Evolutionary conservation across 30 jellyfish, hydroid and myxozoan genomes (phyloP), one percentile per base, ranked within the genome.

Genomic region (Haliclystus octoradiatus): DNA sequence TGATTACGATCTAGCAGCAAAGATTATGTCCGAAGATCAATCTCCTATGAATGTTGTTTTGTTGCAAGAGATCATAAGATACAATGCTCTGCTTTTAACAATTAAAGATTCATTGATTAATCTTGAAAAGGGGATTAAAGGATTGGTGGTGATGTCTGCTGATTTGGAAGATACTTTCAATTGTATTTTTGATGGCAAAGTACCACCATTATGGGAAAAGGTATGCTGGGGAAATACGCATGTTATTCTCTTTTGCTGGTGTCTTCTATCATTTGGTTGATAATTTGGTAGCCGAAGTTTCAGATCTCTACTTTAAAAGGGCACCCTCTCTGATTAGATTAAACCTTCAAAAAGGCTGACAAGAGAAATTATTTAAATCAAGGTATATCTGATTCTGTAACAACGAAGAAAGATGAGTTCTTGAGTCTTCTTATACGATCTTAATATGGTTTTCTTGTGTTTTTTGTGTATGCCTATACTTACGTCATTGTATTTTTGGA

Each of bases 151-250:
- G 30, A 88, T 88, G 97, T 88, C 97, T 31, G 66, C 97, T 12
- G 94, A 88, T 27, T 77, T 88, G 65, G 97, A 88, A 62, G 80
- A 80, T 62, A 88, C 94, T 1, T 88, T 88, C 69, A 77, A 88
- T 62, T 88, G 94, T 57, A 88, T 88, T 1, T 88, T 63, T 53
- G 97, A 88, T 34, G 97, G 94, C 7, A 83, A 84, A 14, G 97
- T 88, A 28, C 97, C 97, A 14, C 97, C 97, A 13, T 65, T 88
- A 9, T 88, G 97, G 97, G 97, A 79, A 66, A 88, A 68, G 94
- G 96, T 85, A 50, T 26, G 0, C 0, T 40, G 57, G 9, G 14
- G 19, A 9, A 19, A 40, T 9, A 40, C 14, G 9, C 9, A 5
- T 40, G 57, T 40, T 19, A 40, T 40, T 40, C 19, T 19, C 57